Percentiles rank a stretch among this genome's conserved stretches.
Conservation (phyloP, 1,140 invertebrate genomes). For the Trichonephila clavipes region DNA sequence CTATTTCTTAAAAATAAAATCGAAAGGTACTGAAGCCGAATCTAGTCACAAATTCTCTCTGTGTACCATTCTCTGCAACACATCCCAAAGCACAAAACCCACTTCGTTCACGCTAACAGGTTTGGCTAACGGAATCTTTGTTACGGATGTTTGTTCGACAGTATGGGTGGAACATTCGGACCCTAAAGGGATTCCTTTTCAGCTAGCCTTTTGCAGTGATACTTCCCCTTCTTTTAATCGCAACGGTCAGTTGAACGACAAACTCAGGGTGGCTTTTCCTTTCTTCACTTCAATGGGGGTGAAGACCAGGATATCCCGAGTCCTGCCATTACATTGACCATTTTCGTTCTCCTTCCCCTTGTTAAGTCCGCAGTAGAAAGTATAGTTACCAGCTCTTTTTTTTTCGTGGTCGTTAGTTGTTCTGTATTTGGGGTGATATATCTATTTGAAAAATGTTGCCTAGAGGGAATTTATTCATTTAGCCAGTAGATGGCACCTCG, state of each 20-base stretch:
- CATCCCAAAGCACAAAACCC: neutral
- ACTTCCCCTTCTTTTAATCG: conserved; percentile 52
- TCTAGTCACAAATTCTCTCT: conserved; percentile 17
- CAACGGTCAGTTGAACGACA: conserved; percentile 68
- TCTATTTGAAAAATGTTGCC: neutral
- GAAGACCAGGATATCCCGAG: conserved; percentile 46
- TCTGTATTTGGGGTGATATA: neutral
- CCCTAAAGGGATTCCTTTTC: conserved; percentile 40
- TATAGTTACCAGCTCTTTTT: neutral
- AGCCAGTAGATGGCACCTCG: too few relatives aligned
- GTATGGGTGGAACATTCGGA: conserved; percentile 50
- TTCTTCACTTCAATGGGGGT: conserved; percentile 39
- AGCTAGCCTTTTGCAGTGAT: neutral
- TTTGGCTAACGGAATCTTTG: conserved; percentile 57
- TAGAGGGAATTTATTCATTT: neutral
- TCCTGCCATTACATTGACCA: conserved; percentile 8
- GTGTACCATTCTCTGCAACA: neutral
- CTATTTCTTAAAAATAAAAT: conserved; percentile 35
- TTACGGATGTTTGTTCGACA: conserved; percentile 23
- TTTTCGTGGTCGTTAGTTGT: conserved; percentile 12
- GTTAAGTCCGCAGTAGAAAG: neutral
- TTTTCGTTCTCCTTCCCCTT: neutral
- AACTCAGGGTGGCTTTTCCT: conserved; percentile 45
- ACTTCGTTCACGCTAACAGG: neutral
- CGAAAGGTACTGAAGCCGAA: neutral